phyloP scores from a whole-genome alignment of 2,888 invertebrate species.

The Kryphioiulus occultus region DNA sequence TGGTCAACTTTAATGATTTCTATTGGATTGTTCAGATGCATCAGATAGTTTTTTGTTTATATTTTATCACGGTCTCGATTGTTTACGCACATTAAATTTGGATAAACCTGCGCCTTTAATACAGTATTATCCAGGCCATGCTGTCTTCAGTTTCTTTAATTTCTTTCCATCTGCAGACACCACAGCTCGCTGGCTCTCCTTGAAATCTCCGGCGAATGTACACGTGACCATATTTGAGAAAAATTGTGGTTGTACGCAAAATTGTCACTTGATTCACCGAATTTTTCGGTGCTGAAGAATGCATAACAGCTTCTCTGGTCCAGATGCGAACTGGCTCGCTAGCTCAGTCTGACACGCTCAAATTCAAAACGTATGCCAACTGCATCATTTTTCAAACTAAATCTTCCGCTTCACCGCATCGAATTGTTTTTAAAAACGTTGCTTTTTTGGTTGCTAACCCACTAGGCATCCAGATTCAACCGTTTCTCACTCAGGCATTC shows the following conservation, averaged over 20 bases:
- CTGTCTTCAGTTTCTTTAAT: not conserved
- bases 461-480: not conserved
- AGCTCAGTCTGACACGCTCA: not conserved
- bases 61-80: too few species aligned
- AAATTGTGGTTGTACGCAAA: not conserved
- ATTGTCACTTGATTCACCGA: not conserved
- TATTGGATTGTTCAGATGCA: too few species aligned
- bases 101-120: too few species aligned
- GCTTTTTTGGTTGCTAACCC: not conserved
- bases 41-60: too few species aligned
- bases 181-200: not conserved
- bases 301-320: not conserved
- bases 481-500: not conserved
- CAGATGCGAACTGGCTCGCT: not conserved
- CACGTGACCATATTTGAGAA: not conserved
- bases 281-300: not conserved
- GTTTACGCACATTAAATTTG: too few species aligned
- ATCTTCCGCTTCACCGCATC: not conserved
- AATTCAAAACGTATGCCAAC: not conserved
- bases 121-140: too few species aligned
- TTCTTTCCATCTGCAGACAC: not conserved
- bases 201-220: not conserved
- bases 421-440: not conserved
- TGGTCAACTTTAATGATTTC: too few species aligned
- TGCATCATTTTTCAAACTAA: constrained; percentile 12